Evolutionary conservation across 30 jellyfish, hydroid and myxozoan genomes (phyloP), one percentile per base, ranked within the genome.

Genomic region (Aurelia coerulea): DNA sequence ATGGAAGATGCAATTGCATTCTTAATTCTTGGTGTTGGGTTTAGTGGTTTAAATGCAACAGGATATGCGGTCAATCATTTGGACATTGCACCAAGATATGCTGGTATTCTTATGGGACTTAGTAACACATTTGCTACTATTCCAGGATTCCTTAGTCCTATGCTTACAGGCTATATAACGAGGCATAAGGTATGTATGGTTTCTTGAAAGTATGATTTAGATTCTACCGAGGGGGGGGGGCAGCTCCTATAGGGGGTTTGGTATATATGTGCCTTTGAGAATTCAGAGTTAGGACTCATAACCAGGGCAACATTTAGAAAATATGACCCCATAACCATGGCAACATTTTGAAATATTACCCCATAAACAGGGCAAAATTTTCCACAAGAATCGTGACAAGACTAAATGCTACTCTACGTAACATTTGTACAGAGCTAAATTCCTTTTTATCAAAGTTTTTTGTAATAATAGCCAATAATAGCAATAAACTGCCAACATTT

Each of bases 61-160:
- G 98, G 98, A 10, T 92, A 92, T 74, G 98, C 98, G 2, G 98
- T 92, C 39, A 92, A 92, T 71, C 98, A 92, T 63, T 60, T 92
- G 63, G 98, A 92, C 66, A 71, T 92, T 34, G 98, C 96, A 13
- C 98, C 98, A 50, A 75, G 98, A 72, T 92, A 87, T 74, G 97
- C 98, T 58, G 98, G 97, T 54, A 83, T 93, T 23, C 80, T 93
- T 10, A 87, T 88, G 98, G 97, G 97, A 46, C 77, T 93, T n/a
- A 74, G 96, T 84, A 87, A 93, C 92, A 80, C 98, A 19, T 88
- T 93, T 84, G 98, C 98, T 13, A 93, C 97, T 17, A 88, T 93
- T 14, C 98, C 97, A 1, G 98, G 98, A 16, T 93, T 87, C 66
- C 92, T 93, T 5, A 93, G 98, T 63, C 98, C 98, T 0, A 86